Percentiles rank a stretch among this genome's conserved stretches.
Evolutionary conservation across 2,113 vertebrate genomes (phyloP).

Genomic region (Pangasianodon gigas): DNA sequence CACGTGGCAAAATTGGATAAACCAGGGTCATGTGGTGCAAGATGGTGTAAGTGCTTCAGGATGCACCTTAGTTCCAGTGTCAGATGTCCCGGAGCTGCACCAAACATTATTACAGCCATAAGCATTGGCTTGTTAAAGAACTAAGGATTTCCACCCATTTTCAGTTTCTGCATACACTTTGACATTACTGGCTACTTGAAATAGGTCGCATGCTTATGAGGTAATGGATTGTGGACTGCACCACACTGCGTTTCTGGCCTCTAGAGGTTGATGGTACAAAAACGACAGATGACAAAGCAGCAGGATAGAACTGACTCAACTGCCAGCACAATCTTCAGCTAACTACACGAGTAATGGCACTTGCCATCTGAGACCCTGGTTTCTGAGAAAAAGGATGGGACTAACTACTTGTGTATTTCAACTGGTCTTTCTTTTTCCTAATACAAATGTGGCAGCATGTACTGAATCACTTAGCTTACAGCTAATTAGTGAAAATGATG

Average conservation of each 20-base stretch:
- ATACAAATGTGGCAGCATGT: background rate
- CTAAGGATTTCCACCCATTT: background rate
- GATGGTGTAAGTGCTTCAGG: background rate
- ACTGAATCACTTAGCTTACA: too few relatives aligned
- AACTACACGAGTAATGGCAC: conserved; percentile 38
- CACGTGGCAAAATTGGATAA: background rate
- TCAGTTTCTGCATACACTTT: background rate
- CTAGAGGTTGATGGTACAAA: conserved; percentile 30
- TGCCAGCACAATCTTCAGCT: conserved; percentile 46
- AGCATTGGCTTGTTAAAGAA: background rate
- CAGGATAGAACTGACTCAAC: conserved; percentile 43
- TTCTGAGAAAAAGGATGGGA: conserved; percentile 34
- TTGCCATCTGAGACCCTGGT: conserved; percentile 30
- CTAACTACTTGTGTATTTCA: conserved; percentile 30
- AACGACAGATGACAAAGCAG: conserved; percentile 55
- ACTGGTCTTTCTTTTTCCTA: background rate
- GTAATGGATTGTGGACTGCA: conserved; percentile 14
- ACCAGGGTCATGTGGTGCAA: background rate
- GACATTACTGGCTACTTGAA: background rate
- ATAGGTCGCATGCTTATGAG: conserved; percentile 9
- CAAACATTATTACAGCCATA: background rate
- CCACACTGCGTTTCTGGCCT: conserved; percentile 30
- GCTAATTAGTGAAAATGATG: conserved; percentile 10
- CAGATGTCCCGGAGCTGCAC: background rate
- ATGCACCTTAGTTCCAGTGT: too few relatives aligned